A percentile compares a stretch with the other conserved stretches of the same genome.
Conservation (phyloP, 2,797 vertebrate genomes). For the Microchirus variegatus region DNA sequence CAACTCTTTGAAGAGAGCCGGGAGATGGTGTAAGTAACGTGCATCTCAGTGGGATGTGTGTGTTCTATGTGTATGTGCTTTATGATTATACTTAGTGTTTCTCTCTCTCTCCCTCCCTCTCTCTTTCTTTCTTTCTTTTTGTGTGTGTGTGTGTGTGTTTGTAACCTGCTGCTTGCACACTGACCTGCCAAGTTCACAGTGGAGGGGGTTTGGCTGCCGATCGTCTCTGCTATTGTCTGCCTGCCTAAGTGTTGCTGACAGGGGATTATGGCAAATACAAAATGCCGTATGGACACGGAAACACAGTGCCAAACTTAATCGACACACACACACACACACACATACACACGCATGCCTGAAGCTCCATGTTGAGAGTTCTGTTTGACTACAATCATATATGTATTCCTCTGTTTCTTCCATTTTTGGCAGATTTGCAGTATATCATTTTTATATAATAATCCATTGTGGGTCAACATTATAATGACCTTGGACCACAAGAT, state of each 20-base stretch:
- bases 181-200: slow-evolving; percentile 79
- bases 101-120: slow-evolving; percentile 7
- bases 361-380: slow-evolving; percentile 61
- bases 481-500: too few relatives aligned
- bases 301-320: slow-evolving; percentile 76
- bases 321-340: slow-evolving; percentile 33
- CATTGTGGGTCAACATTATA: too few relatives aligned
- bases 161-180: slow-evolving; percentile 70
- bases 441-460: background rate
- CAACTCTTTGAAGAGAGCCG: slow-evolving; percentile 97
- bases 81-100: slow-evolving; percentile 17
- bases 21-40: slow-evolving; percentile 96
- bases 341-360: slow-evolving; percentile 51
- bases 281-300: slow-evolving; percentile 77
- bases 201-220: slow-evolving; percentile 74
- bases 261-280: slow-evolving; percentile 81
- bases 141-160: slow-evolving; percentile 53
- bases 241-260: slow-evolving; percentile 81
- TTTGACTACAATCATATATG: slow-evolving; percentile 37
- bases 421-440: background rate
- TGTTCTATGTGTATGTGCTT: slow-evolving; percentile 40
- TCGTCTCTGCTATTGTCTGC: slow-evolving; percentile 78
- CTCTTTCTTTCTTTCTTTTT: slow-evolving; percentile 12
- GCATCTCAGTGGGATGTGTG: slow-evolving; percentile 82
- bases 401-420: slow-evolving; percentile 7